Evolutionary conservation across 2,888 invertebrate genomes (phyloP).

Genomic region (Ceramica pisi): DNA sequence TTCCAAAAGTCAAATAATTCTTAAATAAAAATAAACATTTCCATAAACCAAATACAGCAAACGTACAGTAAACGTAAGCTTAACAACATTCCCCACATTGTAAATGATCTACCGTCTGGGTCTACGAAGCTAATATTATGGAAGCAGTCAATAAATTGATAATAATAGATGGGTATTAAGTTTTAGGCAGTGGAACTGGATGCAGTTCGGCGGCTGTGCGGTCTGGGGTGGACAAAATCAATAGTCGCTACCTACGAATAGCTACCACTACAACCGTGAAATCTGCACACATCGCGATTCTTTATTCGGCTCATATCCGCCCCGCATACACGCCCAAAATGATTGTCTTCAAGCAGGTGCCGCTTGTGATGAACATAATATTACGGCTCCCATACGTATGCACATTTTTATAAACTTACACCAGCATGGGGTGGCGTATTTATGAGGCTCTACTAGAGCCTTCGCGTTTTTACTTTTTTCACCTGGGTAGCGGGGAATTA

Average conservation of each 20-base stretch:
- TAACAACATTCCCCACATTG: slow-evolving; percentile 31
- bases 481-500: slow-evolving; percentile 27
- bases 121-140: slow-evolving; percentile 65
- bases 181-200: slow-evolving; percentile 75
- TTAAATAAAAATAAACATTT: slow-evolving; percentile 8
- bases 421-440: slow-evolving; percentile 38
- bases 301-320: slow-evolving; percentile 84
- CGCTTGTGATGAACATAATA: slow-evolving; percentile 73
- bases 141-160: slow-evolving; percentile 81
- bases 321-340: slow-evolving; percentile 73
- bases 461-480: slow-evolving; percentile 21
- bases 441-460: slow-evolving; percentile 43
- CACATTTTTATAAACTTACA: slow-evolving; percentile 60
- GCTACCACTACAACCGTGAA: slow-evolving; percentile 83
- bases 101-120: slow-evolving; percentile 39
- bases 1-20: not conserved
- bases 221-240: slow-evolving; percentile 90
- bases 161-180: slow-evolving; percentile 83
- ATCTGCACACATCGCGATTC: slow-evolving; percentile 87
- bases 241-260: slow-evolving; percentile 87
- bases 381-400: slow-evolving; percentile 63
- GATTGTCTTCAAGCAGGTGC: slow-evolving; percentile 84
- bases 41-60: slow-evolving; percentile 17
- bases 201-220: slow-evolving; percentile 83
- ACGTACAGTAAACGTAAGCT: too few species aligned